Percentiles rank a stretch among this genome's conserved stretches.
Evolutionary conservation across 2,113 vertebrate species (phyloP).

Genomic region (Sciurus niger): DNA sequence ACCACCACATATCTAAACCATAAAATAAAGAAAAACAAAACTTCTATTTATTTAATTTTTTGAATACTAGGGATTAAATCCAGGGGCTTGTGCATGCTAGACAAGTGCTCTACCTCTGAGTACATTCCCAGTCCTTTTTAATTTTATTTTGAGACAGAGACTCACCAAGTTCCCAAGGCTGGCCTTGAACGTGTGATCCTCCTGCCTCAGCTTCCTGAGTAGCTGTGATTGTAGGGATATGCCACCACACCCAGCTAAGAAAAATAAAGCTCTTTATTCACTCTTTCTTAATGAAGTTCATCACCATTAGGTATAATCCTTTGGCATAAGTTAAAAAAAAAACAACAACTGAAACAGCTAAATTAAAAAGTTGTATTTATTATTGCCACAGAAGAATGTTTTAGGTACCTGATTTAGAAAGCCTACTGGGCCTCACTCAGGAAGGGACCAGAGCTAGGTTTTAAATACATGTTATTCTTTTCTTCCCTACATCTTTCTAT

Average conservation of each 20-base stretch:
- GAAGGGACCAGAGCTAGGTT: neutral
- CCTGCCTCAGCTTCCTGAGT: neutral
- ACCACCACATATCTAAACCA: no score
- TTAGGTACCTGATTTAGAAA: neutral
- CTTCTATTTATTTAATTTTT: neutral
- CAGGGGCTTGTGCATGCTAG: neutral
- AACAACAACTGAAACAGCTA: neutral
- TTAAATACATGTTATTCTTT: neutral
- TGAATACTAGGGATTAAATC: neutral
- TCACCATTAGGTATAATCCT: neutral
- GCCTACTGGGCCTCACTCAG: neutral
- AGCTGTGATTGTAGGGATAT: neutral
- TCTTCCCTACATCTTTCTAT: neutral
- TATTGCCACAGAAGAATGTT: neutral
- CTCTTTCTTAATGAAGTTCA: neutral
- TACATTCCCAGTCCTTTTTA: neutral
- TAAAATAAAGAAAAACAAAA: no score
- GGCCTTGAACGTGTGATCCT: neutral
- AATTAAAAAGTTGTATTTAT: slow-evolving; percentile 20
- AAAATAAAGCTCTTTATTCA: neutral
- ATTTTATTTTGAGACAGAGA: no score
- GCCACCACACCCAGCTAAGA: no score
- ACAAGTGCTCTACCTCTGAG: neutral
- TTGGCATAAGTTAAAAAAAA: neutral
- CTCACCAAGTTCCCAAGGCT: neutral